Evolutionary conservation across 1,140 invertebrate genomes (phyloP).

Genomic region (Aphis craccivora): DNA sequence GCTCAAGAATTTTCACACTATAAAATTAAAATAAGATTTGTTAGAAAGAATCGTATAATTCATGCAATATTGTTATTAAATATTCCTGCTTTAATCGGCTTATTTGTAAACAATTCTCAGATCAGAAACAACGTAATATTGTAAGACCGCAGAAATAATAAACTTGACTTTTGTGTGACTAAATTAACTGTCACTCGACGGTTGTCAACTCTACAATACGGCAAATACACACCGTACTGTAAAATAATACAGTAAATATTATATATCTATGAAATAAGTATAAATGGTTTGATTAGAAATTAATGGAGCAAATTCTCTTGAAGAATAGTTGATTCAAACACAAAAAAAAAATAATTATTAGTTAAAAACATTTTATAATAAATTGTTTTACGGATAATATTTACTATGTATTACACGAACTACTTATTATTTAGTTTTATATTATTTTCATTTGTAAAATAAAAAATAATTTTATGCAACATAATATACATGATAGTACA

Average conservation of each 20-base stretch:
- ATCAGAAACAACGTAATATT: not conserved
- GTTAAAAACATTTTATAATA: too few relatives aligned
- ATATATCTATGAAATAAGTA: fast-evolving
- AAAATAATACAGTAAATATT: too few relatives aligned
- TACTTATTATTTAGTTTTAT: not conserved
- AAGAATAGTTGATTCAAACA: not conserved
- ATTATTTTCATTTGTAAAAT: not conserved
- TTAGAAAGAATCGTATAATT: not conserved
- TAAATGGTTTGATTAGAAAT: not conserved
- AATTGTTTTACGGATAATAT: not conserved
- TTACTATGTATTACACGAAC: not conserved
- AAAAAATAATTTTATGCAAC: not conserved
- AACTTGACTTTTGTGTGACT: not conserved
- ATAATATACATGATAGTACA: not conserved
- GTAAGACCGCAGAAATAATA: not conserved
- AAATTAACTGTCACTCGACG: not conserved
- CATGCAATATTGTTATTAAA: not conserved
- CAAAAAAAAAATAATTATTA: too few relatives aligned
- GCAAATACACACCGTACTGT: not conserved
- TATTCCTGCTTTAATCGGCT: not conserved
- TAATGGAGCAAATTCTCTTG: not conserved
- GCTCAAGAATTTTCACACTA: not conserved
- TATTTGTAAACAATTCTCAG: not conserved
- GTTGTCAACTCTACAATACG: too few relatives aligned
- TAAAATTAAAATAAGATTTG: not conserved